Evolutionary conservation across 2,888 invertebrate species (phyloP).

Genomic region (Rhamnusium bicolor): DNA sequence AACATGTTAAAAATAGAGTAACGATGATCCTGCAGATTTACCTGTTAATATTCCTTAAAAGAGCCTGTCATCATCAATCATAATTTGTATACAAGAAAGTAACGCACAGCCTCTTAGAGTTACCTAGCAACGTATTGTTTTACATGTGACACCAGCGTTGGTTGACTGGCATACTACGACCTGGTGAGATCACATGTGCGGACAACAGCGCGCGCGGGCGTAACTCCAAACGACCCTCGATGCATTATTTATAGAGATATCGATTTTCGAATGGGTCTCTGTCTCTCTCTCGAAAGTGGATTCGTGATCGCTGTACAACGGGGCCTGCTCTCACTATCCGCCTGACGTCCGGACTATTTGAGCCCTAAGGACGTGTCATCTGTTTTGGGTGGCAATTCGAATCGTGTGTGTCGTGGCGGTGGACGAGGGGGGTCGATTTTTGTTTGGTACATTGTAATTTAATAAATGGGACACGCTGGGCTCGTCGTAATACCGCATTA

Average conservation of each 20-base stretch:
- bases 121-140: background rate
- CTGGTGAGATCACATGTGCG: background rate
- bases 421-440: background rate
- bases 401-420: background rate
- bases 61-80: too few relatives aligned
- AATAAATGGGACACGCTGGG: background rate
- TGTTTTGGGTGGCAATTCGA: constrained; percentile 25
- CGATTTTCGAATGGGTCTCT: constrained; percentile 57
- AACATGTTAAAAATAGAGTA: too few relatives aligned
- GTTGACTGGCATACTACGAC: background rate
- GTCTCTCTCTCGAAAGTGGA: constrained; percentile 16
- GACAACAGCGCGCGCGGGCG: background rate
- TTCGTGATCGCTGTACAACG: background rate
- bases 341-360: background rate
- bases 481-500: background rate
- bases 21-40: too few relatives aligned
- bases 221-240: constrained; percentile 42
- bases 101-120: background rate
- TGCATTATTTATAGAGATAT: constrained; percentile 63
- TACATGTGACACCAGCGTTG: background rate
- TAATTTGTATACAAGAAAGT: too few relatives aligned
- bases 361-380: constrained; percentile 32
- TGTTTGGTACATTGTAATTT: constrained; percentile 14
- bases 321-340: background rate
- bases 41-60: too few relatives aligned